Evolutionary conservation across 1,140 invertebrate species (phyloP).

Genomic region (Elymnias hypermnestra): DNA sequence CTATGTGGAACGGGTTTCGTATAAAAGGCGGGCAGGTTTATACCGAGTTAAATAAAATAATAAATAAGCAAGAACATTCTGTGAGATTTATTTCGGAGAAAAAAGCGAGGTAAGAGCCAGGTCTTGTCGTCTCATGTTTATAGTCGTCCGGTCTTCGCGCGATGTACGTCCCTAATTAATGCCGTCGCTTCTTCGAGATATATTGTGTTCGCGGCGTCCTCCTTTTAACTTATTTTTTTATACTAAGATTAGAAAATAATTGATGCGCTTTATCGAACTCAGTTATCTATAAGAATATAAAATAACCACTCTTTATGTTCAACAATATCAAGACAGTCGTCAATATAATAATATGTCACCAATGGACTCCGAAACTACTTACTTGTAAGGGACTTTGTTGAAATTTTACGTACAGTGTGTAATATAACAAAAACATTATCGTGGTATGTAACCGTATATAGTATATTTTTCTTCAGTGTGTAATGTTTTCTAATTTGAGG

Average conservation of each 20-base stretch:
- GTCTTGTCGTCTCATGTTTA: conserved; percentile 62
- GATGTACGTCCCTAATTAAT: conserved; percentile 65
- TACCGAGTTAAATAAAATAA: conserved; percentile 74
- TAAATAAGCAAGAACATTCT: conserved; percentile 66
- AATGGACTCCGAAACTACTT: no score
- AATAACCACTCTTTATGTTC: background rate
- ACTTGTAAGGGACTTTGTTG: no score
- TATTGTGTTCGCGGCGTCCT: conserved; percentile 35
- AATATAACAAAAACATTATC: no score
- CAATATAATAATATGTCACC: no score
- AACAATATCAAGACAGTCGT: no score
- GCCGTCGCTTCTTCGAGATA: conserved; percentile 47
- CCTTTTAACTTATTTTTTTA: conserved; percentile 37
- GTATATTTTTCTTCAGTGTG: no score
- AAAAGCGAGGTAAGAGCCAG: conserved; percentile 59
- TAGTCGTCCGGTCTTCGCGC: conserved; percentile 53
- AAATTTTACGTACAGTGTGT: no score
- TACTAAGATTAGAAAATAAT: conserved; percentile 35
- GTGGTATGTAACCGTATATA: no score
- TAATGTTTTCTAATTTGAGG: no score
- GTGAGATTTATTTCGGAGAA: conserved; percentile 72
- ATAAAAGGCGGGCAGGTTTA: conserved; percentile 52
- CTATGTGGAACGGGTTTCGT: conserved; percentile 53
- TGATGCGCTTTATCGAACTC: conserved; percentile 14
- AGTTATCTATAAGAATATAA: conserved; percentile 8